Conservation (phyloP, 2,113 vertebrate genomes). For the Psilopogon haemacephalus region DNA sequence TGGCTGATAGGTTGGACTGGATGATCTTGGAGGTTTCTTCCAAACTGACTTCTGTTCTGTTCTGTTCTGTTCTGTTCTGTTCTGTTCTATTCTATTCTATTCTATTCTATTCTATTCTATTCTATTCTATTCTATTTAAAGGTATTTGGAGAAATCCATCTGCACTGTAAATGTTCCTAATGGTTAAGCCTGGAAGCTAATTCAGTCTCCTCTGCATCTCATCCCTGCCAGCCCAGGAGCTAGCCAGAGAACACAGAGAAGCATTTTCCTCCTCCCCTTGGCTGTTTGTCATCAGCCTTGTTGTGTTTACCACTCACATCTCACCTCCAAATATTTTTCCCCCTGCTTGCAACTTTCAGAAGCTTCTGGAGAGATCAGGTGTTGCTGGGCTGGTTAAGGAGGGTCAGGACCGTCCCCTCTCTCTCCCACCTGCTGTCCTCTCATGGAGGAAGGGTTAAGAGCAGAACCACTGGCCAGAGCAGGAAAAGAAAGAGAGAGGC, state of each 20-base stretch:
- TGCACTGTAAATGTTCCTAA: not conserved
- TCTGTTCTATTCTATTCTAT: no score
- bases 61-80: no score
- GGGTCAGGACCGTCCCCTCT: not conserved
- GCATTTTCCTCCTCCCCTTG: not conserved
- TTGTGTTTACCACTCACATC: not conserved
- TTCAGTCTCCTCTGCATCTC: not conserved
- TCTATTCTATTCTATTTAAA: no score
- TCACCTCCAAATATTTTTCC: slow-evolving; percentile 2
- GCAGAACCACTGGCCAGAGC: not conserved
- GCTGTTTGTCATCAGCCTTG: not conserved
- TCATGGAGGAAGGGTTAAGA: not conserved
- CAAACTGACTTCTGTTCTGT: no score
- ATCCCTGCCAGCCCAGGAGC: not conserved
- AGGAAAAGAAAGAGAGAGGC: slow-evolving; percentile 13
- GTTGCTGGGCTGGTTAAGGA: not conserved
- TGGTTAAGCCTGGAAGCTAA: not conserved
- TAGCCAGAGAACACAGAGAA: not conserved
- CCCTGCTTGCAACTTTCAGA: not conserved
- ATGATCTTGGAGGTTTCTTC: no score
- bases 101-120: no score
- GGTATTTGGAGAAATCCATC: not conserved
- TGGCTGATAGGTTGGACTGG: no score
- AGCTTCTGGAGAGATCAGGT: not conserved
- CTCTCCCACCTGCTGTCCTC: not conserved